These are phyloP conservation scores for Volucella inanis DNA, from an alignment of 2,888 invertebrate genomes.

Conservation along the genomic window DNA sequence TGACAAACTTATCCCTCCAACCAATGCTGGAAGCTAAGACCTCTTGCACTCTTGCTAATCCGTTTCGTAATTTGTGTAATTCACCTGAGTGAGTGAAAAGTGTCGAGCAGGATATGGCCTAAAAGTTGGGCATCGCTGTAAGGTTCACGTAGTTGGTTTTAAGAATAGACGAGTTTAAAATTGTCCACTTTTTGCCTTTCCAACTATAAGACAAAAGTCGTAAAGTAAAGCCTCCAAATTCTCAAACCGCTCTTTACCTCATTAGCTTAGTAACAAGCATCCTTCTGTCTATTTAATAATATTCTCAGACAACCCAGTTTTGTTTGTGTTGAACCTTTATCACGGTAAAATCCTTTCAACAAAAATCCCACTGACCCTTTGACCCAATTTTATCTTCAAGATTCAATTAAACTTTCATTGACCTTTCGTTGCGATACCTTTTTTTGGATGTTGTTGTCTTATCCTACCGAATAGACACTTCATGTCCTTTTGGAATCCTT, in stretches of 20 bases:
- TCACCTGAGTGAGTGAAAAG: too few relatives aligned
- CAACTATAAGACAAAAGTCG: too few relatives aligned
- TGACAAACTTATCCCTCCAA: too few relatives aligned
- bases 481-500: slow-evolving; percentile 15
- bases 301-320: background rate
- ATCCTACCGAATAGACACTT: slow-evolving; percentile 9
- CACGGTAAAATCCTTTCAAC: slow-evolving; percentile 7
- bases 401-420: slow-evolving; percentile 69
- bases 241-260: background rate
- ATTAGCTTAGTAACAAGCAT: background rate
- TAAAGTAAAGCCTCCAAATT: background rate
- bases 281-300: background rate
- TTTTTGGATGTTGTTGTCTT: background rate
- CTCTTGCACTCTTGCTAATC: too few relatives aligned
- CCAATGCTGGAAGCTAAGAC: too few relatives aligned
- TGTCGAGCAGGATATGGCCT: too few relatives aligned
- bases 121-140: too few relatives aligned
- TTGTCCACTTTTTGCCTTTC: too few relatives aligned
- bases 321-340: background rate
- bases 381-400: slow-evolving; percentile 61
- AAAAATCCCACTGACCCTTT: slow-evolving; percentile 31
- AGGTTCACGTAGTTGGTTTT: too few relatives aligned
- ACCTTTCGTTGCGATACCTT: slow-evolving; percentile 57
- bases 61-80: too few relatives aligned
- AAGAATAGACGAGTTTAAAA: too few relatives aligned